Conservation (phyloP, 2,888 invertebrate genomes). For the Drosophila setosimentum region DNA sequence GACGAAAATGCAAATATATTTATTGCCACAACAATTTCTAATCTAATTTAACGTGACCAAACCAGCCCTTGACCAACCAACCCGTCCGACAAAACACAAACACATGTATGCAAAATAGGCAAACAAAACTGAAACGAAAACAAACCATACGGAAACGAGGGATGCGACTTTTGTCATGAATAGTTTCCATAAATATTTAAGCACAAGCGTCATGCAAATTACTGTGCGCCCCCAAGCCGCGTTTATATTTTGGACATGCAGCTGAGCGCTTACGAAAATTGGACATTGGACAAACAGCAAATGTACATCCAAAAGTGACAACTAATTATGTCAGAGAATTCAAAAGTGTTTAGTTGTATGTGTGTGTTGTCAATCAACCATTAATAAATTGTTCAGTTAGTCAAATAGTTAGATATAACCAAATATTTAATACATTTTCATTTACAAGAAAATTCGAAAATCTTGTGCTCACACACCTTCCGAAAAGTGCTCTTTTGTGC, state of each 20-base stretch:
- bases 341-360: neutral
- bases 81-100: neutral
- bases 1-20: constrained; percentile 68
- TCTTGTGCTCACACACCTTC: neutral
- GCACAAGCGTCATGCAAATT: constrained; percentile 39
- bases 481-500: no score
- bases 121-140: constrained; percentile 48
- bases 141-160: constrained; percentile 61
- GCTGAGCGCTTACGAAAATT: constrained; percentile 16
- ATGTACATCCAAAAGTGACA: constrained; percentile 35
- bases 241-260: constrained; percentile 8
- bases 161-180: constrained; percentile 69
- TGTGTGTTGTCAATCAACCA: constrained; percentile 11
- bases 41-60: constrained; percentile 68
- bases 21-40: constrained; percentile 73
- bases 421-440: neutral
- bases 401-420: neutral
- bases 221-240: constrained; percentile 10
- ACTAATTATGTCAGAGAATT: constrained; percentile 50
- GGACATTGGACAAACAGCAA: constrained; percentile 27
- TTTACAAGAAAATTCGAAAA: constrained; percentile 2
- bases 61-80: neutral
- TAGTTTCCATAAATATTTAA: constrained; percentile 69
- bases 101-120: constrained; percentile 60
- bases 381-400: neutral